Evolutionary conservation across 2,113 vertebrate genomes (phyloP).

Genomic region (Synchiropus splendidus): DNA sequence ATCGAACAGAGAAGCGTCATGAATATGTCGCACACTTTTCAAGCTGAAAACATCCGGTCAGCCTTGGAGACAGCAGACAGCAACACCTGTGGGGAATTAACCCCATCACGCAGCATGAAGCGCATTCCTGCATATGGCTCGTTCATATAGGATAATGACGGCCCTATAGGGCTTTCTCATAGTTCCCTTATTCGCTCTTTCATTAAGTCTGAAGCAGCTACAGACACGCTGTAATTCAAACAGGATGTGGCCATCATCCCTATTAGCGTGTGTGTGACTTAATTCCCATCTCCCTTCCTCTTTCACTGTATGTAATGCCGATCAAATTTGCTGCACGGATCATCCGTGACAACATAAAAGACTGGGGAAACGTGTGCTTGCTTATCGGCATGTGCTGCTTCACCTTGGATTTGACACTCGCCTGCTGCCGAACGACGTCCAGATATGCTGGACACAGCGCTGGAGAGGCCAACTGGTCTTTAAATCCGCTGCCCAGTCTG

Average conservation of each 20-base stretch:
- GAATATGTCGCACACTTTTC: constrained; percentile 18
- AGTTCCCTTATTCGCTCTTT: constrained; percentile 31
- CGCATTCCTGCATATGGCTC: constrained; percentile 32
- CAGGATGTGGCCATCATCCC: constrained; percentile 54
- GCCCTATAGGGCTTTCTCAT: constrained; percentile 39
- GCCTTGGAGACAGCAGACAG: constrained; percentile 21
- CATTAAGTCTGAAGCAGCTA: constrained; percentile 50
- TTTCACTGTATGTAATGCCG: constrained; percentile 30
- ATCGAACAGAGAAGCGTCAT: too few relatives aligned
- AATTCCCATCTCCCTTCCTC: constrained; percentile 42
- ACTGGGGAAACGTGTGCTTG: constrained; percentile 19
- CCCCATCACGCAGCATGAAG: constrained; percentile 6
- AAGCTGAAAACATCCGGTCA: constrained; percentile 19
- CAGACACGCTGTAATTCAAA: constrained; percentile 54
- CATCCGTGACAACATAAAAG: constrained; percentile 36
- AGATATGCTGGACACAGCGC: constrained; percentile 26
- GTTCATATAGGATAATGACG: constrained; percentile 48
- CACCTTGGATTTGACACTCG: constrained; percentile 33
- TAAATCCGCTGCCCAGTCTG: constrained; percentile 48
- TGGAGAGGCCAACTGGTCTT: constrained; percentile 44
- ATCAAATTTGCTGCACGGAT: constrained; percentile 39
- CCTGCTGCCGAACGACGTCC: constrained; percentile 28
- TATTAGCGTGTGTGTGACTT: constrained; percentile 51
- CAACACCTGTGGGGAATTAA: constrained; percentile 49
- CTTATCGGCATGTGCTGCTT: constrained; percentile 29